A percentile compares a stretch with the other conserved stretches of the same genome.
These are phyloP conservation scores for Neocloeon triangulifer DNA, from an alignment of 1,140 invertebrate species.

Conservation along the genomic window DNA sequence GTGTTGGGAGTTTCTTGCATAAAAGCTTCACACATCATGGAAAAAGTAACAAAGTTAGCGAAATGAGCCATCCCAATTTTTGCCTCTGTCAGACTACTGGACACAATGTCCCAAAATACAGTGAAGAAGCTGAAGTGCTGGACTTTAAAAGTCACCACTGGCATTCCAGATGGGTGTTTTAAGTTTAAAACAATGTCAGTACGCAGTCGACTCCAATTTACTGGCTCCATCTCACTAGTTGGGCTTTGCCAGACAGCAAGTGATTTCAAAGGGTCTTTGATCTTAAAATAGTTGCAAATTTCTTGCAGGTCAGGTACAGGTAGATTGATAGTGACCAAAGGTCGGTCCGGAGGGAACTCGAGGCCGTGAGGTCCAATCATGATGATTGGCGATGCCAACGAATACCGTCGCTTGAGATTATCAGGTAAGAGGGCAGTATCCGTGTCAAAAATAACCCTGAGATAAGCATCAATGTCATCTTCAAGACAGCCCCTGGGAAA, in stretches of 20 bases:
- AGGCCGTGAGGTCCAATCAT: conserved; percentile 14
- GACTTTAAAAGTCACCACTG: conserved; percentile 11
- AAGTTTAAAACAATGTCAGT: conserved; percentile 5
- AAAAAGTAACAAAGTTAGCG: conserved; percentile 13
- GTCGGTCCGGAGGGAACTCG: conserved; percentile 8
- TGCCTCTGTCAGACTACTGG: conserved; percentile 10
- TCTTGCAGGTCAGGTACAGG: conserved; percentile 12
- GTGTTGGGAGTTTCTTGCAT: conserved; percentile 13
- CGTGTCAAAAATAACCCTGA: conserved; percentile 11
- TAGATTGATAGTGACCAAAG: conserved; percentile 9
- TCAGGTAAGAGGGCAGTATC: neutral
- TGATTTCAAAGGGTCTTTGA: conserved; percentile 2
- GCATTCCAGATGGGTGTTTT: conserved; percentile 4
- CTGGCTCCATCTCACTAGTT: conserved; percentile 10
- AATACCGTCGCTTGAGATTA: neutral
- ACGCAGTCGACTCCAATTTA: conserved; percentile 10
- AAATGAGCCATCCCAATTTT: conserved; percentile 13
- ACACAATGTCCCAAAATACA: conserved; percentile 12
- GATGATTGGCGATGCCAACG: conserved; percentile 13
- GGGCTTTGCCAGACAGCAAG: conserved; percentile 11
- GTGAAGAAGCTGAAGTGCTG: conserved; percentile 14
- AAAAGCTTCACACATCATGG: conserved; percentile 16
- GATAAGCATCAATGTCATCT: conserved; percentile 11
- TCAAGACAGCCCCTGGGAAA: conserved; percentile 11
- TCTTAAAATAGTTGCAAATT: conserved; percentile 8